These are phyloP conservation scores for Cetoscarus ocellatus DNA, from an alignment of 2,797 vertebrate species.

Conservation along the genomic window DNA sequence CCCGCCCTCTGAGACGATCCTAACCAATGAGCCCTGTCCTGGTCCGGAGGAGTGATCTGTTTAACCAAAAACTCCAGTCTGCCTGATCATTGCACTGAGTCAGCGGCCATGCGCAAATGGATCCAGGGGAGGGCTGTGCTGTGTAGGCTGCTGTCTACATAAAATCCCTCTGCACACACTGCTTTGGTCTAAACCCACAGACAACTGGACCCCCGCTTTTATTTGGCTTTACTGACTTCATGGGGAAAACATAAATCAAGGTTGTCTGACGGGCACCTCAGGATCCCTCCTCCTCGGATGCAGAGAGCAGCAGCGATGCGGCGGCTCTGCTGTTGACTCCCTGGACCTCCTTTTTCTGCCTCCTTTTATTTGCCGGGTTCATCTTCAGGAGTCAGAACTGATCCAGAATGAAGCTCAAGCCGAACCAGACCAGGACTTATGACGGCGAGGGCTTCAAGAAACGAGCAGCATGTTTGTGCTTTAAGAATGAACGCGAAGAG, in stretches of 20 bases:
- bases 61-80: slow-evolving; percentile 30
- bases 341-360: neutral
- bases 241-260: slow-evolving; percentile 13
- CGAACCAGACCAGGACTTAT: slow-evolving; percentile 97
- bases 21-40: slow-evolving; percentile 59
- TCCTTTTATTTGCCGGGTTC: slow-evolving; percentile 33
- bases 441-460: slow-evolving; percentile 96
- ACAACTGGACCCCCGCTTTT: slow-evolving; percentile 10
- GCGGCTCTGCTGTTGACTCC: slow-evolving; percentile 65
- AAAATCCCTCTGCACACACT: slow-evolving; percentile 46
- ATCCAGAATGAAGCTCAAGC: slow-evolving; percentile 95
- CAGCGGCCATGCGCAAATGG: slow-evolving; percentile 76
- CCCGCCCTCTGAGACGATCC: slow-evolving; percentile 33
- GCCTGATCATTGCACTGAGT: slow-evolving; percentile 68
- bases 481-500: slow-evolving; percentile 94
- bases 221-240: neutral
- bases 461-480: slow-evolving; percentile 94
- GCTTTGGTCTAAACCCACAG: slow-evolving; percentile 27
- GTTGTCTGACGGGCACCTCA: slow-evolving; percentile 13
- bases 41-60: slow-evolving; percentile 48
- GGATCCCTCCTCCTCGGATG: slow-evolving; percentile 46
- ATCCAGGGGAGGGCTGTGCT: slow-evolving; percentile 63
- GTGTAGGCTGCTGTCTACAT: slow-evolving; percentile 64
- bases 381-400: slow-evolving; percentile 8
- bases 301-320: slow-evolving; percentile 65